Base-by-base conservation (phyloP, 92 coral and sea anemone genomes). In the Siderastrea radians region DNA sequence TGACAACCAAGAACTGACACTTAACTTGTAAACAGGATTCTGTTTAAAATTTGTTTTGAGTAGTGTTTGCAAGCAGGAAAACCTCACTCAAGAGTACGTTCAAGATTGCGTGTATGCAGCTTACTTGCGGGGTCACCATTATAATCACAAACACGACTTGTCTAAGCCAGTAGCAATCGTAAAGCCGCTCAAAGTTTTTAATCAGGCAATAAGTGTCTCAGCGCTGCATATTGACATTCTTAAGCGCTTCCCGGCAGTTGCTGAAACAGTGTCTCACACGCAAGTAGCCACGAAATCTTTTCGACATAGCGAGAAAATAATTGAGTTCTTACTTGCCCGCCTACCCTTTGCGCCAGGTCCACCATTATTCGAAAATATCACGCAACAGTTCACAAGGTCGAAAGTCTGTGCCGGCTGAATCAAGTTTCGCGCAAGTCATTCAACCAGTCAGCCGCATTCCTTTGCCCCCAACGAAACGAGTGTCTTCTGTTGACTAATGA, bases 91-190 rank as follows among this genome's bases (percentile, higher is more conserved):
- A 84, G 81, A 59, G 73, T 17, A 12, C 52, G n/a, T n/a, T 4
- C 5, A 2, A 38, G 81, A 74, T 84, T 84, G 87, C 87, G 87
- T 84, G 87, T 84, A 48, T 19, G 14, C 61, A 61, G 38, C 6
- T 52, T 61, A 45, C 26, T 49, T 12, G 69, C 73, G 57, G 49
- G 53, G 60, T 74, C 81, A 53, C 72, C 81, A 57, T 8, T 73
- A 51, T 51, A 84, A 74, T 84, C 87, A 53, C 63, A 58, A 77
- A 62, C 69, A 62, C 68, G 87, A 84, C 87, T 50, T 26, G 87
- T 82, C 86, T 82, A 82, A 82, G 77, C 86, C 49, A 62, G 38
- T 26, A 26, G 86, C 77, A 19, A 58, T 82, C 6, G 48, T 80
- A 82, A 82, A 69, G 58, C 86, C 53, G 86, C 86, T 74, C 75